Conservation (phyloP, 1,140 invertebrate genomes). For the Caenorhabditis remanei region DNA sequence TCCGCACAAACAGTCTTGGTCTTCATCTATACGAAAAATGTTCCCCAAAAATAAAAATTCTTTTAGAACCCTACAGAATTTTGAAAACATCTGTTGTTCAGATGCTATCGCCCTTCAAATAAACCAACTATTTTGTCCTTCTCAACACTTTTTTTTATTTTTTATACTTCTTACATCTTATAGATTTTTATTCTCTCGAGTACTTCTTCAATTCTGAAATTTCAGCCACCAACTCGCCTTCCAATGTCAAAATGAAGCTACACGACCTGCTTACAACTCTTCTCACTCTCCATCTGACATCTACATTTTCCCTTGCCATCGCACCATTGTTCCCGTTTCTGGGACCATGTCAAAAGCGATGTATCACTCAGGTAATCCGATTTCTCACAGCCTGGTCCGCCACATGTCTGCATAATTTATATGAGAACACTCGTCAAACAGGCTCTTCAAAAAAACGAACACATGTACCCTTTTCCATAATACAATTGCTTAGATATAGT, state of each 20-base stretch:
- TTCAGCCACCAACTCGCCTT: background rate
- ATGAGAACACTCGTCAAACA: background rate
- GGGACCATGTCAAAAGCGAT: slow-evolving; percentile 45
- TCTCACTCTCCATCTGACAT: background rate
- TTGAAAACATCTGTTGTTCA: slow-evolving; percentile 12
- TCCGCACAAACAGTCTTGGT: slow-evolving; percentile 39
- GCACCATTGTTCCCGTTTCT: slow-evolving; percentile 9
- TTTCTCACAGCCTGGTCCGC: background rate
- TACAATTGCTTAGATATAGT: background rate
- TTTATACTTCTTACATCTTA: background rate
- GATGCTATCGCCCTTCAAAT: background rate
- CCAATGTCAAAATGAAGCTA: slow-evolving; percentile 40
- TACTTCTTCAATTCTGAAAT: too few species aligned
- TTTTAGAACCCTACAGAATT: background rate
- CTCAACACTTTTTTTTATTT: background rate
- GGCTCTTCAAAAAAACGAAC: slow-evolving; percentile 24
- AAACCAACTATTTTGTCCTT: background rate
- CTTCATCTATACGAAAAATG: slow-evolving; percentile 6
- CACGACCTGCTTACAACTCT: background rate
- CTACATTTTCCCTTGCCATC: background rate
- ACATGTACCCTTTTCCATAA: slow-evolving; percentile 24
- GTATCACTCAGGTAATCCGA: slow-evolving; percentile 18
- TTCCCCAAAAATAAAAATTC: background rate
- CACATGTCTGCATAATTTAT: slow-evolving; percentile 52
- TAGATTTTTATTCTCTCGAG: too few species aligned